These are phyloP conservation scores for Zaprionus obscuricornis DNA, from an alignment of 2,888 invertebrate genomes.

Conservation along the genomic window DNA sequence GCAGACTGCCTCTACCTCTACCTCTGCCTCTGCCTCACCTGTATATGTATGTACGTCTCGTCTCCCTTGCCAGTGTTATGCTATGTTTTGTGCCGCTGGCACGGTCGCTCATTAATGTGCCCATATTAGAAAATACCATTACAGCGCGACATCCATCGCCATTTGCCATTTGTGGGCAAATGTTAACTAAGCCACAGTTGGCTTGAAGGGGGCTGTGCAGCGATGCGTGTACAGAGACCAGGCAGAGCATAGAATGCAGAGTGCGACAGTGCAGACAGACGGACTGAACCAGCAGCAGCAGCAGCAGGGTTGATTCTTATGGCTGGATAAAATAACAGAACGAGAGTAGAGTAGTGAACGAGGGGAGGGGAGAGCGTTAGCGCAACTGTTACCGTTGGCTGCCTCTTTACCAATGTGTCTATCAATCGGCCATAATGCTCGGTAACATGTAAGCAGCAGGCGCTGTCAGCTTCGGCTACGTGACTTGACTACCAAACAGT, in stretches of 20 bases:
- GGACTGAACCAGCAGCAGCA: too few relatives aligned
- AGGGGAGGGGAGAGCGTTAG: not conserved
- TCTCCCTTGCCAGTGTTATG: slow-evolving; percentile 14
- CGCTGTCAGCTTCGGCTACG: slow-evolving; percentile 44
- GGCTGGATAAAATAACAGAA: too few relatives aligned
- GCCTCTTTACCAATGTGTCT: slow-evolving; percentile 32
- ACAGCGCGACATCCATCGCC: slow-evolving; percentile 53
- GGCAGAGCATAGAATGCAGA: not conserved
- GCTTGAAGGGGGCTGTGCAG: slow-evolving; percentile 42
- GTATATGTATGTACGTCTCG: slow-evolving; percentile 20
- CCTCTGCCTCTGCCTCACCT: slow-evolving; percentile 39
- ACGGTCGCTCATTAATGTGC: slow-evolving; percentile 67
- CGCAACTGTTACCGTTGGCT: slow-evolving; percentile 57
- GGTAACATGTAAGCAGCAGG: slow-evolving; percentile 46
- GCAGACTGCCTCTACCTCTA: too few relatives aligned
- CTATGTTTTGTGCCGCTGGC: slow-evolving; percentile 1
- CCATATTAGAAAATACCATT: slow-evolving; percentile 67
- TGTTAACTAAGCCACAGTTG: slow-evolving; percentile 56
- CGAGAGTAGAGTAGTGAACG: too few relatives aligned
- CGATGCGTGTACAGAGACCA: slow-evolving; percentile 40
- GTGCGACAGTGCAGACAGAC: too few relatives aligned
- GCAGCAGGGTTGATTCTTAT: slow-evolving; percentile 42
- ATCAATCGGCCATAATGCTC: slow-evolving; percentile 66
- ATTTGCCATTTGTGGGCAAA: slow-evolving; percentile 71
- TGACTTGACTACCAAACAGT: slow-evolving; percentile 56